A percentile compares a stretch with the other conserved stretches of the same genome.
These are phyloP conservation scores for Drosophila equinoxialis DNA, from an alignment of 1,140 invertebrate genomes.

Conservation along the genomic window DNA sequence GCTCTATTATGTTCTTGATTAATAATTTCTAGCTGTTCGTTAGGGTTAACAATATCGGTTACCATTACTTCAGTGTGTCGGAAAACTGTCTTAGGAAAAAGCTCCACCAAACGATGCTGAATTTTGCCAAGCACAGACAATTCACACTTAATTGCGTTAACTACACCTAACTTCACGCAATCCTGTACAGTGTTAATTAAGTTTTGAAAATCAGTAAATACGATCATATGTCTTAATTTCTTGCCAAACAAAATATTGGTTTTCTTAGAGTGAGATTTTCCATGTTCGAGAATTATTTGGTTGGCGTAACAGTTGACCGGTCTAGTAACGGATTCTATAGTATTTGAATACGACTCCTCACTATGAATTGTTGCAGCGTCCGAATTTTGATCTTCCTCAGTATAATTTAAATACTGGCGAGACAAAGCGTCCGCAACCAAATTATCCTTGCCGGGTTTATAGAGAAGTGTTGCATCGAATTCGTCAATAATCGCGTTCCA, in stretches of 20 bases:
- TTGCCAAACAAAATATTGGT: neutral
- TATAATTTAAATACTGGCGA: constrained; percentile 4
- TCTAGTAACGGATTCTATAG: neutral
- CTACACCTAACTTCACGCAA: neutral
- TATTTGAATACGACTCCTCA: neutral
- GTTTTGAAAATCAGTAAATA: neutral
- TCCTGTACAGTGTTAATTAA: neutral
- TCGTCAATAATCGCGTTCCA: neutral
- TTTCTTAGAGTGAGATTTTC: neutral
- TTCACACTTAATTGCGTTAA: neutral
- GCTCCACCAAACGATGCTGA: no score
- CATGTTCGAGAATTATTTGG: neutral
- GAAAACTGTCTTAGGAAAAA: no score
- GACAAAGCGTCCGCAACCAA: neutral
- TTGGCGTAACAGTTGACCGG: neutral
- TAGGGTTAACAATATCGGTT: neutral
- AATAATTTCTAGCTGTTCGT: neutral
- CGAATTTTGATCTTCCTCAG: neutral
- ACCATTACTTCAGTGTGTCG: no score
- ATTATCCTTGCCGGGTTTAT: neutral
- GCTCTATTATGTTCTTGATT: neutral
- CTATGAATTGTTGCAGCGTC: neutral
- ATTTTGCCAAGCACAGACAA: neutral
- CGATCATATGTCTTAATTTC: neutral
- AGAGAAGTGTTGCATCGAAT: neutral